Conservation (phyloP, 2,113 vertebrate species). For the Verasper variegatus region DNA sequence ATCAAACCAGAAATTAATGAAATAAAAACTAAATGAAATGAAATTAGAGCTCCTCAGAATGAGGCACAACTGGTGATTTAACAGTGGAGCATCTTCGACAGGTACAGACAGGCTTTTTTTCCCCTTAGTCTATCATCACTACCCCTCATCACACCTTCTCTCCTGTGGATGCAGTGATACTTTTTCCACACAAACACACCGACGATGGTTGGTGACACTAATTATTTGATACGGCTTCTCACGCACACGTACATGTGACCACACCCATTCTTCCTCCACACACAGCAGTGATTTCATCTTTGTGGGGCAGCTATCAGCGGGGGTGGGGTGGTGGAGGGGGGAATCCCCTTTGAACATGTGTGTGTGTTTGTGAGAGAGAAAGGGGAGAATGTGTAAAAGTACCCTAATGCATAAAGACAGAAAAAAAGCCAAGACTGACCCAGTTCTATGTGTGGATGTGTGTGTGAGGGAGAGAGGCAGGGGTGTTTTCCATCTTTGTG, state of each 20-base stretch:
- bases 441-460: background rate
- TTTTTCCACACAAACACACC: background rate
- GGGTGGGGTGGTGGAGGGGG: conserved; percentile 15
- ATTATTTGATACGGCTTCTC: conserved; percentile 1
- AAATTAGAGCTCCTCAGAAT: background rate
- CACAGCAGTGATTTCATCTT: conserved; percentile 19
- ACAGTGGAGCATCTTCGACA: background rate
- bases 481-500: conserved; percentile 68
- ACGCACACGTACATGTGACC: conserved; percentile 21
- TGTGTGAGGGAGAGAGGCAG: background rate
- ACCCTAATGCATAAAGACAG: conserved; percentile 55
- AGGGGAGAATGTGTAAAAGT: conserved; percentile 40
- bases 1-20: background rate
- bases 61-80: conserved; percentile 1
- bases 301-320: background rate
- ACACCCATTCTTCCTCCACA: conserved; percentile 39
- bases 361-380: conserved; percentile 10
- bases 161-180: background rate
- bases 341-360: conserved; percentile 67
- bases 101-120: conserved; percentile 9
- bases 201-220: background rate
- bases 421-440: conserved; percentile 1
- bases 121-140: background rate
- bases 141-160: background rate
- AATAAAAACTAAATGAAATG: conserved; percentile 8